phyloP scores from a whole-genome alignment of 2,888 invertebrate species.

The Eupithecia pulchellata region DNA sequence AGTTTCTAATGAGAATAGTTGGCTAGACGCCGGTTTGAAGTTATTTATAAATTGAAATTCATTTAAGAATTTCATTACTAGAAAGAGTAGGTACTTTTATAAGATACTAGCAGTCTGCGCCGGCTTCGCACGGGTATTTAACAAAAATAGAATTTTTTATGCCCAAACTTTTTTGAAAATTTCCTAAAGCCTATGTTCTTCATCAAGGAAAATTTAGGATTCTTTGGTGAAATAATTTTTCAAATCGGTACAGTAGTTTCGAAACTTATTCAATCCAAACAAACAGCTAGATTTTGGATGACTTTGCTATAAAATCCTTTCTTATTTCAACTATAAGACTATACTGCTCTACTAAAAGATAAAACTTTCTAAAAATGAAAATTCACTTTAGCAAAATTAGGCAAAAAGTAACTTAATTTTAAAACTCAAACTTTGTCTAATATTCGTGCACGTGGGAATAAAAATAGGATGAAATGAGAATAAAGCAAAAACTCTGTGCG shows the following conservation, averaged over 20 bases:
- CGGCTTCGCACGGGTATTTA: no score
- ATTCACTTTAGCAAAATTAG: neutral
- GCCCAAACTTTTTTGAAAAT: no score
- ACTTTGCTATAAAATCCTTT: neutral
- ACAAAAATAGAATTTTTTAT: no score
- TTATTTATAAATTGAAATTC: constrained; percentile 24
- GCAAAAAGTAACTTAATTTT: neutral
- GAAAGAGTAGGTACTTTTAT: neutral
- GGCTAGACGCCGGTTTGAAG: neutral
- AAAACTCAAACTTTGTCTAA: neutral
- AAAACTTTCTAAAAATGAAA: neutral
- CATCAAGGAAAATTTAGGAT: no score
- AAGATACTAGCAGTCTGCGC: no score
- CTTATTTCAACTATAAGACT: no score
- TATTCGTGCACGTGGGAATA: neutral
- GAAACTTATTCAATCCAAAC: no score
- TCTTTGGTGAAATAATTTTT: no score
- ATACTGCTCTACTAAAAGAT: neutral
- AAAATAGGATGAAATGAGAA: neutral
- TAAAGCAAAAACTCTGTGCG: neutral
- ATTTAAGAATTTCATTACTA: constrained; percentile 6
- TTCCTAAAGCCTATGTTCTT: no score
- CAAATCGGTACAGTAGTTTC: no score
- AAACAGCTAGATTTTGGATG: no score
- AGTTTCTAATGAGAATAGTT: constrained; percentile 39